phyloP scores from a whole-genome alignment of 2,797 vertebrate genomes.

The Pantherophis vulpinus region DNA sequence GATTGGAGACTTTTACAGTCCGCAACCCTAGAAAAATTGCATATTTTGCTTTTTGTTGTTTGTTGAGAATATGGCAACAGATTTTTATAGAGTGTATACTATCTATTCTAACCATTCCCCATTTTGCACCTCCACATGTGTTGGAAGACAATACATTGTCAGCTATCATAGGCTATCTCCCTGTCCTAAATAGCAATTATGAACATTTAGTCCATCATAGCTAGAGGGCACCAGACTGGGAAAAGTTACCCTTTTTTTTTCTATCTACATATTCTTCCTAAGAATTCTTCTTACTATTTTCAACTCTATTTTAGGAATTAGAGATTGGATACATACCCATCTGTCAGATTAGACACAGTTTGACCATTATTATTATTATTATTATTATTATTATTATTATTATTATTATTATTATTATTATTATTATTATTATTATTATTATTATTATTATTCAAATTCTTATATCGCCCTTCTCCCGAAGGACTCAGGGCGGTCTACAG shows the following conservation, averaged over 20 bases:
- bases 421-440: no score
- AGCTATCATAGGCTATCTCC: neutral
- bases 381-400: no score
- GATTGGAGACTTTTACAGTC: neutral
- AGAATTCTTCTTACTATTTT: neutral
- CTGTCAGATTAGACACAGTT: neutral
- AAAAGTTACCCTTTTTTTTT: neutral
- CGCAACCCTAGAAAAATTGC: neutral
- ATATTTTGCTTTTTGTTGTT: neutral
- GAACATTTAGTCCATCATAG: neutral
- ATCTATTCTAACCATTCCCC: neutral
- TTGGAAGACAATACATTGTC: neutral
- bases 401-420: no score
- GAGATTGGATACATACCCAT: neutral
- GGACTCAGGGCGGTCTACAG: no score
- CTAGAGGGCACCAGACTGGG: neutral
- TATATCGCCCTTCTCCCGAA: no score
- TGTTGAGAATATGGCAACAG: neutral
- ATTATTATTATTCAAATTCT: no score
- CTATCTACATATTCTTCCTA: neutral
- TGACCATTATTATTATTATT: neutral
- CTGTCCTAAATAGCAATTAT: neutral
- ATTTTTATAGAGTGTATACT: neutral
- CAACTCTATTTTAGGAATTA: neutral
- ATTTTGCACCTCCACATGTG: neutral